A percentile compares a stretch with the other conserved stretches of the same genome.
Conservation (phyloP, 2,888 invertebrate species). For the Drosophila neotestacea region DNA sequence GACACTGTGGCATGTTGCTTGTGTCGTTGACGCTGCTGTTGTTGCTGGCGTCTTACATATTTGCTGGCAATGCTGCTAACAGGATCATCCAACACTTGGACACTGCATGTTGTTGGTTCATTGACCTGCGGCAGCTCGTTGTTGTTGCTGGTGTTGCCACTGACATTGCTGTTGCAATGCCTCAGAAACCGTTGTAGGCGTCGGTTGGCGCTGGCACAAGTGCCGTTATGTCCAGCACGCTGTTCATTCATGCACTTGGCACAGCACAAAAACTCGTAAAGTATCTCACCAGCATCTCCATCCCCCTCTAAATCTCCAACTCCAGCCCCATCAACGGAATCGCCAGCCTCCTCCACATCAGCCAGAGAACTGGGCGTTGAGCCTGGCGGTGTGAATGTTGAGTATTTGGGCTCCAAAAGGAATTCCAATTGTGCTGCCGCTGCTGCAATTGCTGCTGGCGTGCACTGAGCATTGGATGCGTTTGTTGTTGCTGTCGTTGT, state of each 20-base stretch:
- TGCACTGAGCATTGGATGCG: slow-evolving; percentile 18
- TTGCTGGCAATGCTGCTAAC: slow-evolving; percentile 83
- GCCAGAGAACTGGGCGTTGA: slow-evolving; percentile 29
- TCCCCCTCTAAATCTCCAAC: background rate
- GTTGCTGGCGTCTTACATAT: slow-evolving; percentile 80
- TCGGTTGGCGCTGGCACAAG: slow-evolving; percentile 43
- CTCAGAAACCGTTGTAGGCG: slow-evolving; percentile 77
- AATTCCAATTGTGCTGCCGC: slow-evolving; percentile 65
- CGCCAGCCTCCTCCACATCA: slow-evolving; percentile 25
- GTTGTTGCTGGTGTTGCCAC: slow-evolving; percentile 10
- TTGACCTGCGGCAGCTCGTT: slow-evolving; percentile 53
- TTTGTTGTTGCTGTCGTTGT: slow-evolving; percentile 21
- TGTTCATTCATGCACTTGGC: slow-evolving; percentile 85
- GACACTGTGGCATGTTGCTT: slow-evolving; percentile 73
- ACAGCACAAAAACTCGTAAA: slow-evolving; percentile 85
- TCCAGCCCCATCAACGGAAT: background rate
- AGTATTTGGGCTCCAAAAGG: slow-evolving; percentile 83
- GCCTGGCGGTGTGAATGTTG: slow-evolving; percentile 64
- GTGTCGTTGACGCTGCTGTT: slow-evolving; percentile 53
- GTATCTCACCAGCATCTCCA: slow-evolving; percentile 64
- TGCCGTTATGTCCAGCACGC: slow-evolving; percentile 52
- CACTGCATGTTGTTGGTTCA: slow-evolving; percentile 47
- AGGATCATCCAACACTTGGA: slow-evolving; percentile 71
- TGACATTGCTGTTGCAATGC: slow-evolving; percentile 56
- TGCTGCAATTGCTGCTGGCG: slow-evolving; percentile 55